A percentile compares a stretch with the other conserved stretches of the same genome.
phyloP scores from a whole-genome alignment of 2,113 vertebrate genomes.

The Phaethon lepturus region DNA sequence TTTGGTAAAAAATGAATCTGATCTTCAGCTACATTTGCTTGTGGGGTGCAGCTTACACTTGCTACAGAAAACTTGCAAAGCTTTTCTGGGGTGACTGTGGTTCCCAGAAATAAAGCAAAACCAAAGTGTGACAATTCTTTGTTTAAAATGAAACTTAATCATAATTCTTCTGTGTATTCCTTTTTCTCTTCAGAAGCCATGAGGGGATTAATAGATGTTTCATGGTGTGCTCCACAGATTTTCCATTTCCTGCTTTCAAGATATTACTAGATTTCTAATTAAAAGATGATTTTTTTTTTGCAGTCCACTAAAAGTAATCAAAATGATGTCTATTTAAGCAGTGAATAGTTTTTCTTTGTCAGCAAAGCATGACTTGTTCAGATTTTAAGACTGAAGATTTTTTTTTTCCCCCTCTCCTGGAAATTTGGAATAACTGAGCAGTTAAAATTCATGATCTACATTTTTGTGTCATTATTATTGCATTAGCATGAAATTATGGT shows the following conservation, averaged over 20 bases:
- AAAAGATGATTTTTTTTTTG: neutral
- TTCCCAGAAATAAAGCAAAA: neutral
- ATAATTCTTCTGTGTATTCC: neutral
- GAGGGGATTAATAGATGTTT: neutral
- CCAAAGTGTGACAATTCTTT: neutral
- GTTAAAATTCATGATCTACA: conserved; percentile 85
- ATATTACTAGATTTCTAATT: neutral
- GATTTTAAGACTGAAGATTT: neutral
- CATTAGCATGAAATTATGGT: conserved; percentile 84
- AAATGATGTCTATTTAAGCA: neutral
- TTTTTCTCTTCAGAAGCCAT: neutral
- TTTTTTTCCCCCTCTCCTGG: conserved; percentile 23
- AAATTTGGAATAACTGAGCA: conserved; percentile 77
- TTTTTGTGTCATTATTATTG: conserved; percentile 84
- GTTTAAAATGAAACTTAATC: neutral
- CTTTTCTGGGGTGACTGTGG: neutral
- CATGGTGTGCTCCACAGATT: neutral
- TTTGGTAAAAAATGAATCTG: neutral
- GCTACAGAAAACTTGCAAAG: neutral
- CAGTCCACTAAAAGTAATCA: conserved; percentile 9
- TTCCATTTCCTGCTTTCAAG: neutral
- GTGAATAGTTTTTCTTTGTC: neutral
- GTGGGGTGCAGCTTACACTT: neutral
- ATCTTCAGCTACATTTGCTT: neutral
- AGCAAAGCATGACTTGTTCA: conserved; percentile 10